phyloP scores from a whole-genome alignment of 2,797 vertebrate species.

The Chloroceryle amazona region DNA sequence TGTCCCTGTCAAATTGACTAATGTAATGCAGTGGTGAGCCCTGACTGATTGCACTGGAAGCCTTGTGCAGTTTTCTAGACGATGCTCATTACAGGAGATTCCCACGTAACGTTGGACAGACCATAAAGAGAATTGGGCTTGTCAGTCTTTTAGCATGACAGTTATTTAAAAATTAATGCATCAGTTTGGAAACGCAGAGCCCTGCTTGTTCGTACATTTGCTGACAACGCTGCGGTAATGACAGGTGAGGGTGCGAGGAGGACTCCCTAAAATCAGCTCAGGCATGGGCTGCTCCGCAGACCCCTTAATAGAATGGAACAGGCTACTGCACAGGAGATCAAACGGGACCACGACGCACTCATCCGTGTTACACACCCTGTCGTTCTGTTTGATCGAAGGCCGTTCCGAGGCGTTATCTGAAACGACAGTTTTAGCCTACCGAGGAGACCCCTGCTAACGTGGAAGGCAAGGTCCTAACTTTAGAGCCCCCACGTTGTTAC shows the following conservation, averaged over 20 bases:
- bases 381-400: neutral
- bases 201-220: constrained; percentile 46
- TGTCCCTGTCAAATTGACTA: constrained; percentile 78
- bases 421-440: neutral
- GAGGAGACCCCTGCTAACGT: neutral
- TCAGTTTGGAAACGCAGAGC: neutral
- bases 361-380: neutral
- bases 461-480: neutral
- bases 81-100: constrained; percentile 76
- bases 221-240: neutral
- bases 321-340: neutral
- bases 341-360: neutral
- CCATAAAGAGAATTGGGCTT: constrained; percentile 61
- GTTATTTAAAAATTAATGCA: constrained; percentile 70
- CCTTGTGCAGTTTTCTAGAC: constrained; percentile 61
- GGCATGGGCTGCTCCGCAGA: neutral
- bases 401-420: neutral
- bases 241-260: constrained; percentile 23
- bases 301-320: neutral
- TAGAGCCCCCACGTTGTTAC: neutral
- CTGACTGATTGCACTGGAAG: constrained; percentile 64
- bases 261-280: neutral
- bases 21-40: constrained; percentile 65
- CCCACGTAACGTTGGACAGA: constrained; percentile 62
- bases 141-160: constrained; percentile 68